phyloP scores from a whole-genome alignment of 2,113 vertebrate species.

The Centrocercus urophasianus region DNA sequence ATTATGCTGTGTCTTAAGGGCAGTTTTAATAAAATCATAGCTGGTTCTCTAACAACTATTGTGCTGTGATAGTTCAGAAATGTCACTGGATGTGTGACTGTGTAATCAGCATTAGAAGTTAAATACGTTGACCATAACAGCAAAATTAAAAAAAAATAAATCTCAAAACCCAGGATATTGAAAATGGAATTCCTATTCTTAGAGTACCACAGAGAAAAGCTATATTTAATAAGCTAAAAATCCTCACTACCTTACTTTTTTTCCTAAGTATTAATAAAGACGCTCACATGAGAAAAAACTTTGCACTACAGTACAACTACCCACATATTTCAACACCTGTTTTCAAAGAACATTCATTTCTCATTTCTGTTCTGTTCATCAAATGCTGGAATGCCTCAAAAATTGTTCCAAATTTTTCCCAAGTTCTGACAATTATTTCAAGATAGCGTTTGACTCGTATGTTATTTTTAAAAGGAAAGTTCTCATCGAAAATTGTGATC shows the following conservation, averaged over 20 bases:
- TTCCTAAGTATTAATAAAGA: not conserved
- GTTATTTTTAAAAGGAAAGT: not conserved
- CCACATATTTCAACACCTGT: not conserved
- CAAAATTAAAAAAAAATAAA: not conserved
- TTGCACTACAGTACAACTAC: not conserved
- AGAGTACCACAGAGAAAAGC: not conserved
- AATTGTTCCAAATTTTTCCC: not conserved
- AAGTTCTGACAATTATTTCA: constrained; percentile 15
- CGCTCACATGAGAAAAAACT: not conserved
- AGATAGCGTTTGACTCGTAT: not conserved
- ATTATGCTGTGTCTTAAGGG: not conserved
- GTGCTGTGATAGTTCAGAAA: not conserved
- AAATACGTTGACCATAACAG: not conserved
- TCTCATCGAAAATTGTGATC: not conserved
- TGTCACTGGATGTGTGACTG: not conserved
- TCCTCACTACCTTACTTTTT: not conserved
- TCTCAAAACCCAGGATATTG: not conserved
- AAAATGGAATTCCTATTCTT: not conserved
- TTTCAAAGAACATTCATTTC: not conserved
- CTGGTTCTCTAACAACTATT: not conserved
- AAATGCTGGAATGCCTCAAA: not conserved
- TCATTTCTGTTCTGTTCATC: not conserved
- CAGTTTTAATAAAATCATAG: not conserved
- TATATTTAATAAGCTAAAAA: not conserved
- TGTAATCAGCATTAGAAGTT: not conserved